Conservation (phyloP, 1,140 invertebrate species). For the Anadara kagoshimensis region DNA sequence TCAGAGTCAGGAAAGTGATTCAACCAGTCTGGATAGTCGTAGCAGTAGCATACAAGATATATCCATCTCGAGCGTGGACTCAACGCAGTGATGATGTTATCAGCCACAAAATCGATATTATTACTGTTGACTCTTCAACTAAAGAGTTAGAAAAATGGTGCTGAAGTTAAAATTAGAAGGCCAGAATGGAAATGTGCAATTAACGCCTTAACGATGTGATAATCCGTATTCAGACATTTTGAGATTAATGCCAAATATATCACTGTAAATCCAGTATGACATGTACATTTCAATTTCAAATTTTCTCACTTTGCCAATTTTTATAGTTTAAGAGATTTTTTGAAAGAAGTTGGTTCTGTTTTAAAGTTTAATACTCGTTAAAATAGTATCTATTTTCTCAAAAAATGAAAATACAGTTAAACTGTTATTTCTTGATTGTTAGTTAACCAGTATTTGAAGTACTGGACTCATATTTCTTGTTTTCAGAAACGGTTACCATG, state of each 20-base stretch:
- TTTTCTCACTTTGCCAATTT: too few relatives aligned
- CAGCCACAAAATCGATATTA: background rate
- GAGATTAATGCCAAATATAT: conserved; percentile 2
- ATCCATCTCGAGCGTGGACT: conserved; percentile 55
- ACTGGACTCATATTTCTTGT: too few relatives aligned
- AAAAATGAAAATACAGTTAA: too few relatives aligned
- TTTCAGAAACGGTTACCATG: too few relatives aligned
- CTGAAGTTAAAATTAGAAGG: conserved; percentile 6
- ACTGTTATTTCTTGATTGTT: too few relatives aligned
- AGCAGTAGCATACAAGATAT: conserved; percentile 72
- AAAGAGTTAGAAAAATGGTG: background rate
- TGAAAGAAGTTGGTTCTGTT: too few relatives aligned
- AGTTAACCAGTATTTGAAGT: too few relatives aligned
- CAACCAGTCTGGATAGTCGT: conserved; percentile 80
- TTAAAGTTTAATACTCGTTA: too few relatives aligned
- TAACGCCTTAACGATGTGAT: background rate
- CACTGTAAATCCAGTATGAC: background rate
- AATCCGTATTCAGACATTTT: background rate
- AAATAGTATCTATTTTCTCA: too few relatives aligned
- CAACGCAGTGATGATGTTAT: conserved; percentile 45
- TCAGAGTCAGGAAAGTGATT: conserved; percentile 82
- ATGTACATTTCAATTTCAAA: too few relatives aligned
- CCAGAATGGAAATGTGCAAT: background rate
- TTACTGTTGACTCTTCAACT: conserved; percentile 2
- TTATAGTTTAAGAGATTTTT: too few relatives aligned